phyloP scores from a whole-genome alignment of 2,113 vertebrate species.

The Aleadryas rufinucha region DNA sequence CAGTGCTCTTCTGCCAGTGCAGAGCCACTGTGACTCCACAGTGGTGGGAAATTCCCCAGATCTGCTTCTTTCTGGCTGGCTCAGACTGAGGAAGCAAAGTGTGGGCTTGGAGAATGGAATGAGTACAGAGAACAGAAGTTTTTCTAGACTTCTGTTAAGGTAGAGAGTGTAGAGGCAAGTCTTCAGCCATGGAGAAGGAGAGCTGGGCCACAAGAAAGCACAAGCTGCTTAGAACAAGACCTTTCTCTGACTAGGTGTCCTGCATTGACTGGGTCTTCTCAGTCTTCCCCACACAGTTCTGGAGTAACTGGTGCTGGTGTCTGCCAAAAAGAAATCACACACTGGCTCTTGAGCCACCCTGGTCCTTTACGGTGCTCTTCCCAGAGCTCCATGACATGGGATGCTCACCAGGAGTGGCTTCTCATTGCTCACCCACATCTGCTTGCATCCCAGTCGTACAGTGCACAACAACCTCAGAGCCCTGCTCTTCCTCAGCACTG shows the following conservation, averaged over 20 bases:
- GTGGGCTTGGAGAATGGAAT: background rate
- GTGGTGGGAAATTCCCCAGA: background rate
- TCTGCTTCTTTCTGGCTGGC: background rate
- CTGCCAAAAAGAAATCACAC: background rate
- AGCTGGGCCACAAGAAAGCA: background rate
- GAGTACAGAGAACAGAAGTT: background rate
- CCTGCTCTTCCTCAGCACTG: background rate
- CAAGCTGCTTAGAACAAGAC: background rate
- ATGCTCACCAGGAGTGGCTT: background rate
- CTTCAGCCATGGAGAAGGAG: background rate
- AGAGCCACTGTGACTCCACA: background rate
- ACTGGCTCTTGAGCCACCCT: background rate
- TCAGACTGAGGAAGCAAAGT: background rate
- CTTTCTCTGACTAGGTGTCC: background rate
- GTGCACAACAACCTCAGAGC: background rate
- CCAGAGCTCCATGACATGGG: background rate
- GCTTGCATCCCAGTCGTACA: background rate
- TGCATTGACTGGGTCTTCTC: background rate
- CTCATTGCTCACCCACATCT: background rate
- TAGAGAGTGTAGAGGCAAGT: background rate
- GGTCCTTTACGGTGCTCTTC: background rate
- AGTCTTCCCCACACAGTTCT: background rate
- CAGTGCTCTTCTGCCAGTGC: background rate
- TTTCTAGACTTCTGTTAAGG: background rate
- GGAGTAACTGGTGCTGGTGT: background rate